Conservation (phyloP, 2,113 vertebrate species). For the Recurvirostra avosetta region DNA sequence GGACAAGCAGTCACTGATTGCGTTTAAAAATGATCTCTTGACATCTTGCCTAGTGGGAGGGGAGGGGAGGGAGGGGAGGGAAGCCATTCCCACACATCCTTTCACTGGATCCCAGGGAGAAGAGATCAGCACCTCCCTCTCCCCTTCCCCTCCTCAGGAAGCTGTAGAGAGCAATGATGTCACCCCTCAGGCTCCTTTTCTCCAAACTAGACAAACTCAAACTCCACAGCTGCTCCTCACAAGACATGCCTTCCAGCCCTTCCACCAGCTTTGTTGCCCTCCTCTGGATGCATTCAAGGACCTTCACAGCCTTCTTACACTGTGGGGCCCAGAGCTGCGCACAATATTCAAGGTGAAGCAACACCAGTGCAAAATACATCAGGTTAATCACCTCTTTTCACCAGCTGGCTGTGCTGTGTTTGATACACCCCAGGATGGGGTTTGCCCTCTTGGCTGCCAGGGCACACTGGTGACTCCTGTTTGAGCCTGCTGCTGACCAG, state of each 20-base stretch:
- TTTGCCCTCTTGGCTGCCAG: background rate
- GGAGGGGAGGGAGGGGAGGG: too few relatives aligned
- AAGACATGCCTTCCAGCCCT: background rate
- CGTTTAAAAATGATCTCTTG: background rate
- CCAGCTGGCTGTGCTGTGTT: rapidly evolving
- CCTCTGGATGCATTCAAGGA: too few relatives aligned
- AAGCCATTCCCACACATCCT: too few relatives aligned
- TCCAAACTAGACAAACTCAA: background rate
- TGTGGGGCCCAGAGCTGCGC: too few relatives aligned
- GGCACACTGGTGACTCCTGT: background rate
- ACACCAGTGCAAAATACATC: rapidly evolving
- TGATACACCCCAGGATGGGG: background rate
- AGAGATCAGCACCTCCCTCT: background rate
- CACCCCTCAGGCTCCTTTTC: background rate
- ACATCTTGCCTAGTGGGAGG: background rate
- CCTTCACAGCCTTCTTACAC: background rate
- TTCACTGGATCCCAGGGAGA: background rate
- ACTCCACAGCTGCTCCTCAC: background rate
- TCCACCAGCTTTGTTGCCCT: background rate
- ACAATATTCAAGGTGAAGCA: background rate
- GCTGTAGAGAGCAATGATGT: background rate
- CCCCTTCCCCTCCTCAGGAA: too few relatives aligned
- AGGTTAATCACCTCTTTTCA: background rate
- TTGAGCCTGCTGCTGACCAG: background rate
- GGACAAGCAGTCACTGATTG: background rate